Conservation (phyloP, 2,113 vertebrate genomes). For the Semicossyphus pulcher region DNA sequence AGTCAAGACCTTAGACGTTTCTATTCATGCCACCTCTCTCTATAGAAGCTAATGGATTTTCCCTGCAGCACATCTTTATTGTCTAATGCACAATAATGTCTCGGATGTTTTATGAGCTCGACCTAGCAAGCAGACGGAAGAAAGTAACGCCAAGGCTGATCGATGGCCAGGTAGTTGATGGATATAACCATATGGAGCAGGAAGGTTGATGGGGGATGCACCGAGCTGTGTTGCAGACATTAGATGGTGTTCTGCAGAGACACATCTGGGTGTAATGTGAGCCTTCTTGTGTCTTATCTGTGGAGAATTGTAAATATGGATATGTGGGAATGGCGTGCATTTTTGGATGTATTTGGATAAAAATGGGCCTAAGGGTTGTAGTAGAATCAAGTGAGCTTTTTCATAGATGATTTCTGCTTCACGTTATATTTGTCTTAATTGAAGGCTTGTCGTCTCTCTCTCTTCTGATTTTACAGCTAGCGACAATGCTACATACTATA, state of each 20-base stretch:
- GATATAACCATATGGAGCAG: conserved; percentile 71
- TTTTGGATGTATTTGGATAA: conserved; percentile 21
- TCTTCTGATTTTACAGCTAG: too few species aligned
- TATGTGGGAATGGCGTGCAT: conserved; percentile 3
- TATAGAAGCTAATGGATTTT: conserved; percentile 73
- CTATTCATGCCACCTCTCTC: conserved; percentile 67
- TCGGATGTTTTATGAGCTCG: conserved; percentile 74
- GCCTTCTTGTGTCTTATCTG: conserved; percentile 29
- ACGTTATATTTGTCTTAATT: not conserved
- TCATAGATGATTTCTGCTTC: too few species aligned
- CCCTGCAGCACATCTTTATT: conserved; percentile 74
- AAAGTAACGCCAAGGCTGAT: conserved; percentile 72
- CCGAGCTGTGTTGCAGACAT: conserved; percentile 42
- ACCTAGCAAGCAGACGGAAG: conserved; percentile 68
- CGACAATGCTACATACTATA: not conserved
- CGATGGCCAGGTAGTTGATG: conserved; percentile 68
- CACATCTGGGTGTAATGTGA: conserved; percentile 42
- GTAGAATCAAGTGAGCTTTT: conserved; percentile 5
- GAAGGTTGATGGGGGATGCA: conserved; percentile 50
- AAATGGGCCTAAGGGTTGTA: conserved; percentile 18
- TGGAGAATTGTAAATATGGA: conserved; percentile 43
- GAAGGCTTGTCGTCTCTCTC: not conserved
- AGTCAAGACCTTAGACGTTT: conserved; percentile 63
- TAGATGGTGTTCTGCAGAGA: conserved; percentile 43
- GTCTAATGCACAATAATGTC: conserved; percentile 78